These are phyloP conservation scores for Lethrus apterus DNA, from an alignment of 1,140 invertebrate species.

Conservation along the genomic window DNA sequence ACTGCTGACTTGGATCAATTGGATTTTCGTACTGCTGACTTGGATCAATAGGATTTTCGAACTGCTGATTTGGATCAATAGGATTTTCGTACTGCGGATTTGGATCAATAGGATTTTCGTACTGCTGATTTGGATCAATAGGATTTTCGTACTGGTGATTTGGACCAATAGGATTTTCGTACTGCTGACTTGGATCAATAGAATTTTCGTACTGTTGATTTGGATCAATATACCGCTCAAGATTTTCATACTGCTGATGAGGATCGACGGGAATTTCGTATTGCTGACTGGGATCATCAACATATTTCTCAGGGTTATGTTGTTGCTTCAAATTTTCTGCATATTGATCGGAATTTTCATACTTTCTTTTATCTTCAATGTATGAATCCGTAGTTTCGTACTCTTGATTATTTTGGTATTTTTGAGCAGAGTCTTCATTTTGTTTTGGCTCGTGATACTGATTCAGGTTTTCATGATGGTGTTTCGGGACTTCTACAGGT, in stretches of 20 bases:
- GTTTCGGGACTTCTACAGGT: neutral
- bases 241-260: conserved; percentile 13
- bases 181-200: conserved; percentile 7
- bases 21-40: neutral
- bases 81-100: neutral
- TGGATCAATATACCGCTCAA: too few species aligned
- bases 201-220: conserved; percentile 8
- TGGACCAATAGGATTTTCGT: conserved; percentile 17
- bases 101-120: neutral
- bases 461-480: neutral
- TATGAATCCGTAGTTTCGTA: neutral
- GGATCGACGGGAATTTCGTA: neutral
- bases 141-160: neutral
- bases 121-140: neutral
- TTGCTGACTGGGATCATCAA: neutral
- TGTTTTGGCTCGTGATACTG: neutral
- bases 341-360: too few species aligned
- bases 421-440: neutral
- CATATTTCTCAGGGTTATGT: neutral
- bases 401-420: neutral
- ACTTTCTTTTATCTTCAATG: neutral
- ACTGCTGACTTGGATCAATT: neutral
- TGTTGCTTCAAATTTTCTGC: too few species aligned
- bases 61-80: conserved; percentile 5
- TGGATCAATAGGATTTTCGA: conserved; percentile 4